Conservation (phyloP, 1,140 invertebrate species). For the Diprion similis region DNA sequence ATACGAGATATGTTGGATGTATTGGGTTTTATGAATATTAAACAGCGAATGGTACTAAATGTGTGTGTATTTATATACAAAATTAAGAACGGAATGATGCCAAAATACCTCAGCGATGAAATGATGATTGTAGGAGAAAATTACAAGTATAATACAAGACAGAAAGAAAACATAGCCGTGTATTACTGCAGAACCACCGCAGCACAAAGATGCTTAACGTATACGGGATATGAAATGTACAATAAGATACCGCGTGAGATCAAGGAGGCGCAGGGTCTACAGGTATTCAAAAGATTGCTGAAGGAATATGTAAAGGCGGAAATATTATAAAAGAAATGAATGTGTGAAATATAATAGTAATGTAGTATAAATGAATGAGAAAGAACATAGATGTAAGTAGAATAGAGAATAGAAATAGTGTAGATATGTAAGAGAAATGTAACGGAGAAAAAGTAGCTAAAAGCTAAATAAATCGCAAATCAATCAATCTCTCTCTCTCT, state of each 20-base stretch:
- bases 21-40: constrained; percentile 15
- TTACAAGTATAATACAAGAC: constrained; percentile 11
- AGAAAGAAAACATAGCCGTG: background rate
- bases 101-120: constrained; percentile 9
- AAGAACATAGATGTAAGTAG: no score
- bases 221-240: constrained; percentile 15
- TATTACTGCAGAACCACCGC: background rate
- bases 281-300: constrained; percentile 13
- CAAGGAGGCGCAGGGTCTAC: background rate
- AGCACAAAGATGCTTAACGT: constrained; percentile 15
- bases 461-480: no score
- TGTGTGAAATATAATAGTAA: no score
- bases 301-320: constrained; percentile 13
- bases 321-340: no score
- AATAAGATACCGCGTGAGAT: constrained; percentile 18
- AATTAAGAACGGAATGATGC: constrained; percentile 10
- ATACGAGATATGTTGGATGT: constrained; percentile 19
- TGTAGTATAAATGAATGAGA: no score
- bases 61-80: constrained; percentile 19
- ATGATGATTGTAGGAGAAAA: constrained; percentile 10
- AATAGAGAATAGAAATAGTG: no score
- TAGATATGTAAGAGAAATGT: no score
- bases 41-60: constrained; percentile 20
- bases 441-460: no score
- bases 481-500: no score